Evolutionary conservation across 2,113 vertebrate species (phyloP), one percentile per base, ranked within the genome.

Genomic region (Ariopsis seemanni): DNA sequence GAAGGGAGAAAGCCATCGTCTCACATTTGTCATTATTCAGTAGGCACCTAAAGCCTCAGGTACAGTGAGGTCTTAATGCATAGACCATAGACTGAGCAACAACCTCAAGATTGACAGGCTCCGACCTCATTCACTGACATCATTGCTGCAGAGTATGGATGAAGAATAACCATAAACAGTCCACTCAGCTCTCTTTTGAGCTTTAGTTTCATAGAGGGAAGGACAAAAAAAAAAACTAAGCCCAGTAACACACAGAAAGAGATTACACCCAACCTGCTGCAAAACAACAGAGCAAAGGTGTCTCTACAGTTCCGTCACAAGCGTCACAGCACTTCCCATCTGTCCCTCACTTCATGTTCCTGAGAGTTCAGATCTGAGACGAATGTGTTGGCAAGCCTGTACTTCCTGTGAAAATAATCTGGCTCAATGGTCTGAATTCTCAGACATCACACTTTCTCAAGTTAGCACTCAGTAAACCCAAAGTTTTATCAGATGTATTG

Each of bases 21-120:
- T 90, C 20, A 88, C 72, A 87, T 89, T 74, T 88, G 82, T 87
- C 55, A 85, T 88, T n/a, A 82, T 57, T 81, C 63, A 80, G 60
- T 86, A 77, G 75, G 27, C 78, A 82, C 22, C 42, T 60, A 85
- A 83, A 52, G 85, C 89, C 83, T 83, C 87, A 84, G 84, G 87
- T 82, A 81, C 42, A 81, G 20, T 27, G 7, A 57, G 77, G 7
- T 80, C n/a, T 7, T 25, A 80, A 58, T 57, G 57, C 82, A 82
- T 69, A 80, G 48, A 30, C 34, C 1, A 25, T 42, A 12, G 15
- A 86, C 48, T 48, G 55, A 82, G 71, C 82, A 79, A 82, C n/a
- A 55, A 58, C 20, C 5, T 72, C 2, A 2, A 82, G 48, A 78
- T 22, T 84, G 18, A 53, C 7, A 62, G 25, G 62, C 9, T n/a